phyloP scores from a whole-genome alignment of 2,888 invertebrate genomes.

The Dynastes maya region DNA sequence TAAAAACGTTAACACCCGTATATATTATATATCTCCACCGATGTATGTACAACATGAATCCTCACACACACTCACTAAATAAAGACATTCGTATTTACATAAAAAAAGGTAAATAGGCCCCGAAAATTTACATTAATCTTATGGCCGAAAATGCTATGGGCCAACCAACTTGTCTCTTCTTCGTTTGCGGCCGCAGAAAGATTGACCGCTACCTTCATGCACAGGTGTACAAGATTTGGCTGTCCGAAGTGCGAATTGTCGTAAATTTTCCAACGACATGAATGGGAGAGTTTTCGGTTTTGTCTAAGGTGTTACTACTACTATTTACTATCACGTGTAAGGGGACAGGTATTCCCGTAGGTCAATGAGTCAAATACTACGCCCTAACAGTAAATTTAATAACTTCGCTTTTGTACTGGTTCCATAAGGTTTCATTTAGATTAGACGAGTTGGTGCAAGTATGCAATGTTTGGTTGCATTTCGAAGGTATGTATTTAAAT shows the following conservation, averaged over 20 bases:
- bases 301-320: conserved; percentile 20
- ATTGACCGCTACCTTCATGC: neutral
- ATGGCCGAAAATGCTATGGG: conserved; percentile 10
- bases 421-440: too few relatives aligned
- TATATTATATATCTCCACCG: conserved; percentile 28
- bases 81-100: conserved; percentile 35
- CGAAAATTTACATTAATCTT: conserved; percentile 43
- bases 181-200: conserved; percentile 5
- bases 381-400: conserved; percentile 6
- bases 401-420: too few relatives aligned
- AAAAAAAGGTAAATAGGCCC: conserved; percentile 37
- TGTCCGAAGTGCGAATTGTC: conserved; percentile 40
- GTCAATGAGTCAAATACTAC: neutral
- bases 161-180: conserved; percentile 16
- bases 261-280: conserved; percentile 37
- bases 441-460: too few relatives aligned
- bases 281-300: conserved; percentile 6
- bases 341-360: neutral
- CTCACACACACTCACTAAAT: conserved; percentile 1
- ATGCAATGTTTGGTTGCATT: too few relatives aligned
- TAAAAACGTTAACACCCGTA: conserved; percentile 38
- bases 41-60: neutral
- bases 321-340: neutral
- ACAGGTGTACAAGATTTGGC: conserved; percentile 11
- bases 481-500: too few relatives aligned